Conservation (phyloP, 2,113 vertebrate genomes). For the Dicentrarchus labrax region DNA sequence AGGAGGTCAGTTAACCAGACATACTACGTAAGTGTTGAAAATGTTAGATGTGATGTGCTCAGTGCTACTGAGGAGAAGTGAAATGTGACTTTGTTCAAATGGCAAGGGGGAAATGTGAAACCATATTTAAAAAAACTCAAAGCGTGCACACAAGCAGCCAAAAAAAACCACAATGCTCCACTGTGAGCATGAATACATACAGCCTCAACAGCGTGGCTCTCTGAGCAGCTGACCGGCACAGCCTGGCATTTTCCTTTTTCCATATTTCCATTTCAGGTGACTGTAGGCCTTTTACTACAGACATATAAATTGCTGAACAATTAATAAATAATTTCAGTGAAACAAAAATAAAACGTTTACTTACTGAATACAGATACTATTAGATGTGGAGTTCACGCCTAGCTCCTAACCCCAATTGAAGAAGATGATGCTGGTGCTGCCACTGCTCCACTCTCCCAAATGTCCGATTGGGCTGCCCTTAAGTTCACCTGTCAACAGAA, state of each 20-base stretch:
- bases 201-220: constrained; percentile 22
- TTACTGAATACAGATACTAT: constrained; percentile 33
- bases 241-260: constrained; percentile 14
- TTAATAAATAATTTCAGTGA: not conserved
- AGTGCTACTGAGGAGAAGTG: constrained; percentile 15
- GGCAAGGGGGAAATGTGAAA: constrained; percentile 62
- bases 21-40: constrained; percentile 18
- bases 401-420: not conserved
- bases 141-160: constrained; percentile 14
- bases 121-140: not conserved
- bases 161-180: constrained; percentile 43
- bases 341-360: constrained; percentile 12
- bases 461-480: not conserved
- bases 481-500: constrained; percentile 24
- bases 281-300: constrained; percentile 3
- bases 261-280: not conserved
- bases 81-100: constrained; percentile 63
- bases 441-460: not conserved
- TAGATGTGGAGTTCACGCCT: constrained; percentile 1
- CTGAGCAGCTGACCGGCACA: constrained; percentile 35
- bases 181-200: constrained; percentile 44
- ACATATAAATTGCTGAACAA: not conserved
- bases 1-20: constrained; percentile 38
- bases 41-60: constrained; percentile 21
- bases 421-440: constrained; percentile 8